A percentile compares a stretch with the other conserved stretches of the same genome.
Conservation (phyloP, 2,113 vertebrate genomes). For the Nerophis lumbriciformis region DNA sequence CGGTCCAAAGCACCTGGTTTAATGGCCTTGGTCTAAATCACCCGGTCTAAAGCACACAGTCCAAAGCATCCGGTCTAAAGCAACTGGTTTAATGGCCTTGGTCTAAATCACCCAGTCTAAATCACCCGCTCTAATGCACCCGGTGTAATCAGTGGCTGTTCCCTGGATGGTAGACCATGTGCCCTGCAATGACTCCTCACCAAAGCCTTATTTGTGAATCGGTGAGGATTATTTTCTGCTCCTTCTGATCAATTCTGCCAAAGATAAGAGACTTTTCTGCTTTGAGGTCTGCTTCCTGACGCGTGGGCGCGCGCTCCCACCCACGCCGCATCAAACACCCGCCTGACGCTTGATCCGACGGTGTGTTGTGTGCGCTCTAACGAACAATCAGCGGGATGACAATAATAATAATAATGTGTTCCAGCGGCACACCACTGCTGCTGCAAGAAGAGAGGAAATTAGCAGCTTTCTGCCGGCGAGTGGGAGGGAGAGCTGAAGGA, state of each 20-base stretch:
- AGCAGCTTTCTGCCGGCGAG: conserved; percentile 12
- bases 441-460: conserved; percentile 18
- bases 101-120: no score
- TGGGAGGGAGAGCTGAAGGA: conserved; percentile 27
- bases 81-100: no score
- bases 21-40: no score
- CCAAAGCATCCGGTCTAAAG: no score
- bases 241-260: conserved; percentile 22
- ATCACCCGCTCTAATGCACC: no score
- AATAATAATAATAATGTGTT: conserved; percentile 31
- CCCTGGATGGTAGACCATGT: no score
- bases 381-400: conserved; percentile 9
- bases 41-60: no score
- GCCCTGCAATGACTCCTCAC: conserved; percentile 13
- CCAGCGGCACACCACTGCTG: conserved; percentile 19
- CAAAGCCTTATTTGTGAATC: conserved; percentile 22
- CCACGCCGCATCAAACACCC: conserved; percentile 21
- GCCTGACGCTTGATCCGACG: conserved; percentile 13
- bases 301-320: conserved; percentile 19
- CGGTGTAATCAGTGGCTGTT: no score
- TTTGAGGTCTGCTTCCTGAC: conserved; percentile 28
- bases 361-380: conserved; percentile 20
- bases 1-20: no score
- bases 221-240: conserved; percentile 9
- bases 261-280: conserved; percentile 22